Evolutionary conservation across 2,113 vertebrate species (phyloP), one percentile per base, ranked within the genome.

Genomic region (Nothocercus julius): DNA sequence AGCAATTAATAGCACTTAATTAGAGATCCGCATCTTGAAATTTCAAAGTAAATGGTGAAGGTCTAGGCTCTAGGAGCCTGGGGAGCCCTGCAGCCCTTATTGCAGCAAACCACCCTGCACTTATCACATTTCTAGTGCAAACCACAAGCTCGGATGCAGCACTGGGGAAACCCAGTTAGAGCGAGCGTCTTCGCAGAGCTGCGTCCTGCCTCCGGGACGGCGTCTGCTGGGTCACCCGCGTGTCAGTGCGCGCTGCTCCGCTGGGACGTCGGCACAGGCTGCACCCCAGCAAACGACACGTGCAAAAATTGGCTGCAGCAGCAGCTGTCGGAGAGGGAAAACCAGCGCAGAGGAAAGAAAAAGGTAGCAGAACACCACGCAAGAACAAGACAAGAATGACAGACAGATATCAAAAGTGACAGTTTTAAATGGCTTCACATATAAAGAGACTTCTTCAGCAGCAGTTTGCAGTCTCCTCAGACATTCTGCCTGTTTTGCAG

Each of bases 341-440:
- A 73, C n/a, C 27, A 44, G 21, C 11, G 3, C 7, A 87, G 28
- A 49, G 15, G 9, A 76, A 76, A 44, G 9, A 40, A 75, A 59
- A 82, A 61, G 17, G 3, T 47, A 89, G 19, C 27, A 4, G 19
- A 69, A 72, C 0, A 3, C 4, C 4, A 13, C 11, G 1, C n/a
- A 66, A 82, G 38, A 32, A 13, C 5, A 44, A 59, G 40, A 72
- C 24, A 69, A 44, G 3, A 38, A 27, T 74, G 42, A 66, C 25
- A 5, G 36, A 21, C 7, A 74, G 51, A 77, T 89, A 83, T 53
- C 5, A 30, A 80, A 53, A 69, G 47, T 4, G 21, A 61, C 7
- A 14, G 2, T 81, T 81, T 82, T 61, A 82, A 66, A 79, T 51
- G 21, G 27, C 2, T 61, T 17, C 25, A n/a, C 5, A 16, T 18